A percentile compares a stretch with the other conserved stretches of the same genome.
These are phyloP conservation scores for Passerculus sandwichensis DNA, from an alignment of 2,797 vertebrate species.

Conservation along the genomic window DNA sequence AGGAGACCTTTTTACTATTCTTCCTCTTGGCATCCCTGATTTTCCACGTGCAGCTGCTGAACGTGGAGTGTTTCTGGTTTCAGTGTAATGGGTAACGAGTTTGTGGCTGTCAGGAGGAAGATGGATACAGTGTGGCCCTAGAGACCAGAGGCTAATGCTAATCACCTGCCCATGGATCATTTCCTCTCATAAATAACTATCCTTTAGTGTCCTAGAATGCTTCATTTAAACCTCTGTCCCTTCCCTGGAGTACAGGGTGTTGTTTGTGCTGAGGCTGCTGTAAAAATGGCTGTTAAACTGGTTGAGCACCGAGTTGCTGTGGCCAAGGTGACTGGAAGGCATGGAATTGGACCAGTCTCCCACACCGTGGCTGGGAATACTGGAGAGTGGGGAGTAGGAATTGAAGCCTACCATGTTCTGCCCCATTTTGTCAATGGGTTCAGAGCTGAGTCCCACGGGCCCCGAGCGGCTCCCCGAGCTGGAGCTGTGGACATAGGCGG, in stretches of 20 bases:
- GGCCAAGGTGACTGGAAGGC: slow-evolving; percentile 82
- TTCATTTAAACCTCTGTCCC: slow-evolving; percentile 89
- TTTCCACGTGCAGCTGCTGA: background rate
- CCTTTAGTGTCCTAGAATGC: background rate
- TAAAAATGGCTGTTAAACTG: slow-evolving; percentile 93
- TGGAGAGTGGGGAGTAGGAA: slow-evolving; percentile 83
- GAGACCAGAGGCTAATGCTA: background rate
- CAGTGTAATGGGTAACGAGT: background rate
- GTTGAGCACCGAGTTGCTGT: slow-evolving; percentile 86
- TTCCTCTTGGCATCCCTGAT: background rate
- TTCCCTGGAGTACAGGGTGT: slow-evolving; percentile 88
- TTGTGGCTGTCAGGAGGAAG: background rate
- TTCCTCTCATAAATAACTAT: background rate
- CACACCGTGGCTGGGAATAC: slow-evolving; percentile 69
- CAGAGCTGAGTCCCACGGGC: slow-evolving; percentile 84
- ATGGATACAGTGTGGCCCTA: background rate
- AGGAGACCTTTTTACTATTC: background rate
- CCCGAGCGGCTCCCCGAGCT: slow-evolving; percentile 76
- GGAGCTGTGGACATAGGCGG: slow-evolving; percentile 69
- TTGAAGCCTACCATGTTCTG: slow-evolving; percentile 83
- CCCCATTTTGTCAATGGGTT: slow-evolving; percentile 83
- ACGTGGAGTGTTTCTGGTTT: background rate
- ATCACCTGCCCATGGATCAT: background rate
- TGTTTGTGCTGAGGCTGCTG: slow-evolving; percentile 83
- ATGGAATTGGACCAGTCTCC: slow-evolving; percentile 86